Base-by-base conservation (phyloP, 2,113 vertebrate genomes). In the Thunnus maccoyii region DNA sequence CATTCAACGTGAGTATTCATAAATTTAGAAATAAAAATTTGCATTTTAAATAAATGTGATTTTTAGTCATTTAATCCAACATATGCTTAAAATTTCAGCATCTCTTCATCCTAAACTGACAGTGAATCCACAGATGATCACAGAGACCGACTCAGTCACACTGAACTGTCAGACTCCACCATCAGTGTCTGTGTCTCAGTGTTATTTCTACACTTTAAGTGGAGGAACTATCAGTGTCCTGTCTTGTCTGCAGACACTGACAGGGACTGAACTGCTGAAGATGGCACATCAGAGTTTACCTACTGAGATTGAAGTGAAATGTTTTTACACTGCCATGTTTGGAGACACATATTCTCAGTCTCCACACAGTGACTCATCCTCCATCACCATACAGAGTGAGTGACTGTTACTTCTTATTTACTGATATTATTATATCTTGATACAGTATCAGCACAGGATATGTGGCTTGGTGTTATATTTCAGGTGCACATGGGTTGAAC, bases 91-190 rank as follows among this genome's bases (percentile, higher is more conserved):
- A 27, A 27, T 41, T 41, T 8, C 36, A 41, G 36, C 7, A 8
- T 2, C 1, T 41, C 36, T 1, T 41, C 5, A 4, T 16, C 83
- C 84, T 20, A 62, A 44, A 7, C 15, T 88, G 44, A 64, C 4
- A 10, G 66, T 82, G 72, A 52, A 62, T 69, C 57, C 32, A 58
- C 1, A 0, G 0, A 0, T 60, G 62, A 80, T 82, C 66, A 65
- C 5, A 50, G 79, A 85, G 6, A 72, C 20, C 25, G 79, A 83
- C 57, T 79, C 56, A 13, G 82, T 85, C 51, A 72, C 66, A 50
- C 1, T 88, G 64, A 69, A 9, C 32, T 88, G 72, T 83, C 17
- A 27, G 52, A 16, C 46, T 65, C 57, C 76, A n/a, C 32, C 79
- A 51, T n/a, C 27, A 58, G 10, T 32, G 20, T 6, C 54, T 27